Conservation (phyloP, 2,113 vertebrate species). For the Hemiprocne comata region DNA sequence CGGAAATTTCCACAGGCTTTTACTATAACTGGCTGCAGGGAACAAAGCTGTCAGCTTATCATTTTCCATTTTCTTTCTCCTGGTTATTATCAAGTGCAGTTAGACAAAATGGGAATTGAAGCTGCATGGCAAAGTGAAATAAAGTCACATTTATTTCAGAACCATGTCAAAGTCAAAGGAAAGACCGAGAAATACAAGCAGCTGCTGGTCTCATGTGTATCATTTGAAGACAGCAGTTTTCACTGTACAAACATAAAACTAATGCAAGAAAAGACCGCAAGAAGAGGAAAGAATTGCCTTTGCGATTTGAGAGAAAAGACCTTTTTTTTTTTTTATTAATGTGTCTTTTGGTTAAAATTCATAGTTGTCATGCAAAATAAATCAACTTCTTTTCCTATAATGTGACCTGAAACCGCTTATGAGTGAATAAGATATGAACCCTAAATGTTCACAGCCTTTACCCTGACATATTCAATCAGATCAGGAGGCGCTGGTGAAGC, state of each 20-base stretch:
- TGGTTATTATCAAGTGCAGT: conserved; percentile 2
- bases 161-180: conserved; percentile 33
- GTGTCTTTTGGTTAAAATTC: conserved; percentile 83
- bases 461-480: conserved; percentile 81
- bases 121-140: not conserved
- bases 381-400: conserved; percentile 76
- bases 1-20: not conserved
- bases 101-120: conserved; percentile 49
- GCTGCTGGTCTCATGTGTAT: conserved; percentile 22
- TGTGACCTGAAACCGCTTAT: conserved; percentile 73
- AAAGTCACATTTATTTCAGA: conserved; percentile 43
- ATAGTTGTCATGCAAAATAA: conserved; percentile 85
- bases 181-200: conserved; percentile 20
- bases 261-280: not conserved
- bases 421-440: conserved; percentile 80
- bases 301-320: not conserved
- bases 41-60: conserved; percentile 14
- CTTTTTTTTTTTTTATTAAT: conserved; percentile 69
- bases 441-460: conserved; percentile 79
- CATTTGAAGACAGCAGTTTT: conserved; percentile 4
- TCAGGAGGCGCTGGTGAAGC: conserved; percentile 53
- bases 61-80: not conserved
- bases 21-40: conserved; percentile 13
- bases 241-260: conserved; percentile 35
- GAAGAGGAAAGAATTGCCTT: not conserved